A percentile compares a stretch with the other conserved stretches of the same genome.
Evolutionary conservation across 2,888 invertebrate genomes (phyloP).

Genomic region (Eutolmus rufibarbis): DNA sequence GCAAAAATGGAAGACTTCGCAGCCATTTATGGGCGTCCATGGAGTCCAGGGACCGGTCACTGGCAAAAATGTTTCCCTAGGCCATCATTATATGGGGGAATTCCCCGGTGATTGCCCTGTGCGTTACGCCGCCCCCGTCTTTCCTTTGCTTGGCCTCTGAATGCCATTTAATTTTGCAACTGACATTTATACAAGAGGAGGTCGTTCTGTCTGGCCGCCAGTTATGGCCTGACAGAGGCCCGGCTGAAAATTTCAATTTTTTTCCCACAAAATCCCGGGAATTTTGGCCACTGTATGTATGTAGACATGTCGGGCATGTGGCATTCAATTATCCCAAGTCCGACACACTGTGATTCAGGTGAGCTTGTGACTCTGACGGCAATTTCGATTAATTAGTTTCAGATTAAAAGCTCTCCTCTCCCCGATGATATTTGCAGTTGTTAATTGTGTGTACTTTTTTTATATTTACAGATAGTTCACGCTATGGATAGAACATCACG

Average conservation of each 20-base stretch:
- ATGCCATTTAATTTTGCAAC: conserved; percentile 26
- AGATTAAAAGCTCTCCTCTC: background rate
- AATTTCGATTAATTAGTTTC: conserved; percentile 3
- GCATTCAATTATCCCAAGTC: background rate
- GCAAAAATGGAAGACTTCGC: background rate
- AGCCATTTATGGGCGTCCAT: background rate
- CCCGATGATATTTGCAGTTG: background rate
- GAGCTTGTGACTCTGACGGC: background rate
- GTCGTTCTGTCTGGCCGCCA: background rate
- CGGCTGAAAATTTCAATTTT: conserved; percentile 21
- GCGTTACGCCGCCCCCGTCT: background rate
- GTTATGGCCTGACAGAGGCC: background rate
- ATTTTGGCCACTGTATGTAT: background rate
- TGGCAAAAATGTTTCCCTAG: background rate
- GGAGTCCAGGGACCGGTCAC: background rate
- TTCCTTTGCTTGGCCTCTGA: background rate
- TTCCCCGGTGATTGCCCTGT: background rate
- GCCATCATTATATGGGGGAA: conserved; percentile 13
- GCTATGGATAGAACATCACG: conserved; percentile 20
- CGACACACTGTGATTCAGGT: background rate
- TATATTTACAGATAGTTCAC: conserved; percentile 35
- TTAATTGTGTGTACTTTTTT: background rate
- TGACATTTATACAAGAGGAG: conserved; percentile 12
- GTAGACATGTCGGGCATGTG: background rate
- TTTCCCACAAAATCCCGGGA: background rate